A percentile compares a stretch with the other conserved stretches of the same genome.
phyloP scores from a whole-genome alignment of 2,797 vertebrate species.

The Falco cherrug region DNA sequence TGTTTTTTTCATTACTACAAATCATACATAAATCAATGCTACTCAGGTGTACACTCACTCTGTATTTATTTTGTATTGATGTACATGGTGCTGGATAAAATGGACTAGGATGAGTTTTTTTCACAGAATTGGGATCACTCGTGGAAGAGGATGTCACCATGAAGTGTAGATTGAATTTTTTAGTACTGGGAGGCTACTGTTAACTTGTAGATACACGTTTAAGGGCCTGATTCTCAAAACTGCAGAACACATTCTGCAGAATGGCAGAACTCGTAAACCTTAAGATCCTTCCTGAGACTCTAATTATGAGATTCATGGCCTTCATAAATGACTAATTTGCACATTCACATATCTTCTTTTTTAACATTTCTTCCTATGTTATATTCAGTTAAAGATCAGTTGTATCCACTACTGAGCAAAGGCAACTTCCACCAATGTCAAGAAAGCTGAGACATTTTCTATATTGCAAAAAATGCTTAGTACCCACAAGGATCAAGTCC shows the following conservation, averaged over 20 bases:
- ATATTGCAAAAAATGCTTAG: neutral
- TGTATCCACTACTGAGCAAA: neutral
- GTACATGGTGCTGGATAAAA: neutral
- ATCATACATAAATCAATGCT: neutral
- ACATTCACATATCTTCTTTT: neutral
- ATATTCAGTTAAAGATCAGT: neutral
- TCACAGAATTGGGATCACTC: neutral
- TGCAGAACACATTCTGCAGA: neutral
- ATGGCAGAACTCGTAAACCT: neutral
- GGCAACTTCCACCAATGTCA: neutral
- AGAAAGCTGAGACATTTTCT: neutral
- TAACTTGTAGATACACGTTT: neutral
- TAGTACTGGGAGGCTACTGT: neutral
- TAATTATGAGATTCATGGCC: neutral
- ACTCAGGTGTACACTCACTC: neutral
- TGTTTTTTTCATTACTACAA: neutral
- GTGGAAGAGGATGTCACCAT: neutral
- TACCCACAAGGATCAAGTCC: neutral
- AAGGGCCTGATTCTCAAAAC: neutral
- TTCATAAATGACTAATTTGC: neutral
- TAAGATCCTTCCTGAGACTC: neutral
- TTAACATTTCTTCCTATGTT: neutral
- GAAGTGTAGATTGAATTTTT: neutral
- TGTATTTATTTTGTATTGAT: neutral
- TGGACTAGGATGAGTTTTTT: neutral